Evolutionary conservation across 64 coral and sea anemone genomes (phyloP), one percentile per base, ranked within the genome.

Genomic region (Actinia tenebrosa): DNA sequence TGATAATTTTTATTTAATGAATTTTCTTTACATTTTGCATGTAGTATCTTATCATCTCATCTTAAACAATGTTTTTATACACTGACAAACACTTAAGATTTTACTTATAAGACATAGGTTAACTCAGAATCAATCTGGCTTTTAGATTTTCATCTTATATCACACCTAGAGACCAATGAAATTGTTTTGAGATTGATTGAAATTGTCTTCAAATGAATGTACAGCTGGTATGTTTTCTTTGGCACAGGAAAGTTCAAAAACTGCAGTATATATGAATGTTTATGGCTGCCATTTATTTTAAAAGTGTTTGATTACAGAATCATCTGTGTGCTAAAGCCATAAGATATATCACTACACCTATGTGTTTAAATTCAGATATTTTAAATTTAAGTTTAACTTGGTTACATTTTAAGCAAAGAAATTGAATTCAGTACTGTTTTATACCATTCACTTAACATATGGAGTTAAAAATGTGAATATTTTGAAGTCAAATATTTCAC

Each of bases 1-100:
- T 83, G 45, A 1, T 83, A 46, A 53, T 83, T 20, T 45, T 81
- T 81, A 47, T 81, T 81, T 45, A 26, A 69, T 69, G 64, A 69
- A 69, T 69, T 37, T 72, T 75, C 25, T 43, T 25, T 66, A 66
- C 18, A 20, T 66, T 14, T 75, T 43, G 56, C 15, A 58, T 58
- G 15, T 43, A 14, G 26, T 42, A 75, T 75, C 69, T 75, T 75
- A 75, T 50, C 47, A 50, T 75, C 69, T 30, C 26, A 75, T 75
- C 69, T 75, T 27, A 43, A 75, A 75, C 69, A 75, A 75, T 8
- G 30, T 75, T 75, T 75, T 27, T 75, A 43, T 16, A 69, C 7
- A 5, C n/a, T 69, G 64, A n/a, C 20, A 23, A 69, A 69, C 19
- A 20, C 22, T 69, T 5, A n/a, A 69, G 60, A 69, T 25, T 69